A percentile compares a stretch with the other conserved stretches of the same genome.
These are phyloP conservation scores for Andricus curvator DNA, from an alignment of 2,888 invertebrate species.

Conservation along the genomic window DNA sequence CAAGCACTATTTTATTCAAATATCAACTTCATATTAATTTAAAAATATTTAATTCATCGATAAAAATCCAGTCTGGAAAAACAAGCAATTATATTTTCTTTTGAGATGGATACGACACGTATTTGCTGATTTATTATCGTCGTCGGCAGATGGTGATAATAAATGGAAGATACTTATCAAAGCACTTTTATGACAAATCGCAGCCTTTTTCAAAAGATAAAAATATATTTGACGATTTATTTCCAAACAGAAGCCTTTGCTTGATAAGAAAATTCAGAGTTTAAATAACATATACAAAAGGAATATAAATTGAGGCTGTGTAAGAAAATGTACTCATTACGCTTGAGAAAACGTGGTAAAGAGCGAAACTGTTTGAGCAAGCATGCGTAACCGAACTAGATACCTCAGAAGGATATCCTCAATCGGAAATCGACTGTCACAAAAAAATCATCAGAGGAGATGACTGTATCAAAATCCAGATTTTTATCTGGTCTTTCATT, in stretches of 20 bases:
- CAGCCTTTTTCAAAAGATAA: not conserved
- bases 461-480: not conserved
- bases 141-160: not conserved
- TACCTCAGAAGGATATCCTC: constrained; percentile 8
- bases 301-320: not conserved
- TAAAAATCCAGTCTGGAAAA: not conserved
- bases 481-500: not conserved
- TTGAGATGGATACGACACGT: not conserved
- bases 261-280: not conserved
- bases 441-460: not conserved
- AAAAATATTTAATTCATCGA: not conserved
- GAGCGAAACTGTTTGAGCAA: not conserved
- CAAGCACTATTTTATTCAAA: too few relatives aligned
- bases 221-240: not conserved
- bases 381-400: not conserved
- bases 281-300: not conserved
- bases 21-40: not conserved
- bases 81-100: not conserved
- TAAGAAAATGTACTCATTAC: not conserved
- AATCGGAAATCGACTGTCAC: not conserved
- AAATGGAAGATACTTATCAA: not conserved
- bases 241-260: not conserved
- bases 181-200: not conserved
- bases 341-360: not conserved
- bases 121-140: not conserved